These are phyloP conservation scores for Apotomis capreana DNA, from an alignment of 2,888 invertebrate genomes.

Conservation along the genomic window DNA sequence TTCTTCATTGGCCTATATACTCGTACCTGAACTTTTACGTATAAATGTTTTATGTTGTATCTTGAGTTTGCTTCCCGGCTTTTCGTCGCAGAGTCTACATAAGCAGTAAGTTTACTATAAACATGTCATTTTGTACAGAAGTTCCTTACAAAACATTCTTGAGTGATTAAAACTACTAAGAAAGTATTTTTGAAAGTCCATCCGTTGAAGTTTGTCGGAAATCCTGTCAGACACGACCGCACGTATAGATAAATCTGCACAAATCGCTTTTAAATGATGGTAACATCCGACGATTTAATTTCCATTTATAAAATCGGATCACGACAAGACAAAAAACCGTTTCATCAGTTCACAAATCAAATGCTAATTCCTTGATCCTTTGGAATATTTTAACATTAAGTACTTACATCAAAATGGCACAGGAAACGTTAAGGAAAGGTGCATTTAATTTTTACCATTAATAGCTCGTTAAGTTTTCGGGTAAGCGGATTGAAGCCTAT, in stretches of 20 bases:
- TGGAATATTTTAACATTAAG: constrained; percentile 10
- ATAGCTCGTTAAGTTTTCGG: constrained; percentile 38
- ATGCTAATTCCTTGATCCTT: constrained; percentile 27
- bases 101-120: too few species aligned
- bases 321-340: constrained; percentile 19
- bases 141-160: too few species aligned
- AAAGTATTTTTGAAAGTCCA: too few species aligned
- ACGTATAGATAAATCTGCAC: neutral
- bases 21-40: too few species aligned
- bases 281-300: constrained; percentile 26
- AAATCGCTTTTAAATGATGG: constrained; percentile 18
- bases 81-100: too few species aligned
- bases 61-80: too few species aligned
- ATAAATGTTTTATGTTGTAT: too few species aligned
- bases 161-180: too few species aligned
- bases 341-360: constrained; percentile 16
- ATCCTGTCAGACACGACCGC: neutral
- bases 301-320: constrained; percentile 11
- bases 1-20: too few species aligned
- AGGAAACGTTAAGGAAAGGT: constrained; percentile 12
- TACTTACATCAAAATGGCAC: constrained; percentile 16
- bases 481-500: too few species aligned
- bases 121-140: too few species aligned
- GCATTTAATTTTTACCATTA: constrained; percentile 38
- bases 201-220: neutral